phyloP scores from a whole-genome alignment of 2,113 vertebrate species.

The Amphiprion ocellaris region DNA sequence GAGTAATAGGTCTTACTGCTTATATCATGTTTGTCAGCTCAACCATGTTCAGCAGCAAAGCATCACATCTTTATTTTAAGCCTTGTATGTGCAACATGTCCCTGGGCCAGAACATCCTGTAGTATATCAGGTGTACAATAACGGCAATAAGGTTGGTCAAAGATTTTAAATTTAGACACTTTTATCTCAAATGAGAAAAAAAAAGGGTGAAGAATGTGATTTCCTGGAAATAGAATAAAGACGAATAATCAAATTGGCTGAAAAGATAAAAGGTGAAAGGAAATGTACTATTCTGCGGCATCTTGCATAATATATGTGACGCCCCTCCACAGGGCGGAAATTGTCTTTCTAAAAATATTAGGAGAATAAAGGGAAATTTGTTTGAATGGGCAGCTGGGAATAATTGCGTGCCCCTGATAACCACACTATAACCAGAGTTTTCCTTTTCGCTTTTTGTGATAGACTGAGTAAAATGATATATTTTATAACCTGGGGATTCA shows the following conservation, averaged over 20 bases:
- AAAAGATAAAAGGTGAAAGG: slow-evolving; percentile 56
- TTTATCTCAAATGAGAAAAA: background rate
- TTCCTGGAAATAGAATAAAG: slow-evolving; percentile 42
- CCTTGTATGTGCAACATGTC: background rate
- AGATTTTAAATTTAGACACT: background rate
- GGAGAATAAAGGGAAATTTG: slow-evolving; percentile 48
- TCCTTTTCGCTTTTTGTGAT: background rate
- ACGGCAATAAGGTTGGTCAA: too few species aligned
- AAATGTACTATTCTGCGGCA: slow-evolving; percentile 44
- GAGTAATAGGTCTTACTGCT: background rate
- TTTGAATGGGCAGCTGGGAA: slow-evolving; percentile 45
- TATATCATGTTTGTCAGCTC: too few species aligned
- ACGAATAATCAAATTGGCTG: slow-evolving; percentile 47
- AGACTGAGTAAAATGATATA: background rate
- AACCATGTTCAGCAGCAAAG: too few species aligned
- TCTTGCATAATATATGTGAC: slow-evolving; percentile 73
- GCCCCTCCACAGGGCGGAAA: slow-evolving; percentile 59
- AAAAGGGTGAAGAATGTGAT: slow-evolving; percentile 5
- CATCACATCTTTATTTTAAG: background rate
- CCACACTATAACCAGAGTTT: background rate
- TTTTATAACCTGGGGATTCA: background rate
- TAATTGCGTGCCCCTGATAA: slow-evolving; percentile 24
- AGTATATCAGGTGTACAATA: background rate
- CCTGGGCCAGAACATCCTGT: background rate
- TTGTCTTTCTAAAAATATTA: slow-evolving; percentile 74